Conservation (phyloP, 2,888 invertebrate genomes). For the Ornithoptera priamus region DNA sequence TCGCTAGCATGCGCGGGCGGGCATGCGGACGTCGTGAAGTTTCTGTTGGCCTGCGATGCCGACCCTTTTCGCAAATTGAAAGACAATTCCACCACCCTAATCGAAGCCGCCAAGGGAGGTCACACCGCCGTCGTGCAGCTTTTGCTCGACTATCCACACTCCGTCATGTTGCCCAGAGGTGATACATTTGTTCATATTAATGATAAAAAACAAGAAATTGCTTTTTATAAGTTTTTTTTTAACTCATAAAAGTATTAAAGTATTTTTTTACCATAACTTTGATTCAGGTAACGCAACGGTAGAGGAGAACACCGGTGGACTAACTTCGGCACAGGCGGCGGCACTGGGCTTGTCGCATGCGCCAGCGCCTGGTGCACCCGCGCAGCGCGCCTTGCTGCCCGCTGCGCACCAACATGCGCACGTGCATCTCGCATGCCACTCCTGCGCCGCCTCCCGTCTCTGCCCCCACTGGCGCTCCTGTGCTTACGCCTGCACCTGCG, state of each 20-base stretch:
- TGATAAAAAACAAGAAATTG: not conserved
- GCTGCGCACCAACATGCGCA: slow-evolving; percentile 47
- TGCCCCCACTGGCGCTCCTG: slow-evolving; percentile 38
- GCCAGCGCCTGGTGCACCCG: slow-evolving; percentile 57
- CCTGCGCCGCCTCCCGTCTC: slow-evolving; percentile 65
- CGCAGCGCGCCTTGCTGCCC: slow-evolving; percentile 55
- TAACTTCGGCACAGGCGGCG: slow-evolving; percentile 70
- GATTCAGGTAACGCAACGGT: slow-evolving; percentile 25
- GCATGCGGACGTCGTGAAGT: slow-evolving; percentile 95
- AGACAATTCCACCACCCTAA: slow-evolving; percentile 99
- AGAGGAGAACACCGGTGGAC: slow-evolving; percentile 45
- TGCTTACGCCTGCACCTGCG: slow-evolving; percentile 50
- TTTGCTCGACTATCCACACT: slow-evolving; percentile 95
- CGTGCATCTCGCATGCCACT: slow-evolving; percentile 54
- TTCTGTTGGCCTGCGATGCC: slow-evolving; percentile 93
- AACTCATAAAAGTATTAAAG: no score
- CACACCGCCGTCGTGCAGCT: slow-evolving; percentile 97
- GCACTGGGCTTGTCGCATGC: slow-evolving; percentile 67
- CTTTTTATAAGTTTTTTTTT: not conserved
- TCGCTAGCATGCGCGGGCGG: slow-evolving; percentile 98
- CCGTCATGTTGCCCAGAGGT: slow-evolving; percentile 85
- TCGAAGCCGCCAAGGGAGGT: slow-evolving; percentile 98
- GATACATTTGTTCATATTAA: slow-evolving; percentile 39
- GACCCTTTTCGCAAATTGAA: slow-evolving; percentile 98
- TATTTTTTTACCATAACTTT: not conserved